Conservation (phyloP, 2,113 vertebrate genomes). For the Kryptolebias marmoratus region DNA sequence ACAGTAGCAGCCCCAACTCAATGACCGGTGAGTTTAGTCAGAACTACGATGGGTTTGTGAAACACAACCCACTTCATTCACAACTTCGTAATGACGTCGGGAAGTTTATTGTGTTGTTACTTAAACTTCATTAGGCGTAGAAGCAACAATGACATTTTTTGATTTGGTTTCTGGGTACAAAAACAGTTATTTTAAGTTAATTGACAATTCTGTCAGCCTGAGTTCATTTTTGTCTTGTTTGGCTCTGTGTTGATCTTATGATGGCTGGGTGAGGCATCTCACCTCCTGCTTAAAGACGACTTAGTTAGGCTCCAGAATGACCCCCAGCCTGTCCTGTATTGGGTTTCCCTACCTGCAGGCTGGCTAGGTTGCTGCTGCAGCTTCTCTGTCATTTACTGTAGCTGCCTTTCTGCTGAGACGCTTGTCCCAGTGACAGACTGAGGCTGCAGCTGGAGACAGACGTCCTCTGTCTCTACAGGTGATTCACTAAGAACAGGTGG, state of each 20-base stretch:
- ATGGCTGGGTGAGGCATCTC: too few relatives aligned
- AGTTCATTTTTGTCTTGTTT: too few relatives aligned
- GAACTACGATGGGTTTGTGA: not conserved
- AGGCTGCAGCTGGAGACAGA: not conserved
- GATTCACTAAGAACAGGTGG: not conserved
- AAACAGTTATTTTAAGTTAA: too few relatives aligned
- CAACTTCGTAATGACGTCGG: not conserved
- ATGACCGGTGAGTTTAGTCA: slow-evolving; percentile 87
- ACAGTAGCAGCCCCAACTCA: slow-evolving; percentile 90
- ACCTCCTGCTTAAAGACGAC: too few relatives aligned
- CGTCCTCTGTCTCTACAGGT: not conserved
- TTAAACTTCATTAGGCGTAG: too few relatives aligned
- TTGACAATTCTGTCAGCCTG: too few relatives aligned
- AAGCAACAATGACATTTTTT: too few relatives aligned
- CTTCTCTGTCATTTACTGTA: not conserved
- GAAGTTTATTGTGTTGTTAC: not conserved
- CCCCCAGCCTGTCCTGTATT: not conserved
- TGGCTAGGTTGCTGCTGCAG: too few relatives aligned
- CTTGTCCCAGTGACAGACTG: not conserved
- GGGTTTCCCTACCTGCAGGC: not conserved
- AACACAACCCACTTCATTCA: too few relatives aligned
- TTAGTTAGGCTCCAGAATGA: too few relatives aligned
- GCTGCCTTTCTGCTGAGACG: not conserved
- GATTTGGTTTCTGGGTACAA: too few relatives aligned
- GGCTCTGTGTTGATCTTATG: too few relatives aligned